Evolutionary conservation across 2,888 invertebrate species (phyloP).

Genomic region (Zele albiditarsus): DNA sequence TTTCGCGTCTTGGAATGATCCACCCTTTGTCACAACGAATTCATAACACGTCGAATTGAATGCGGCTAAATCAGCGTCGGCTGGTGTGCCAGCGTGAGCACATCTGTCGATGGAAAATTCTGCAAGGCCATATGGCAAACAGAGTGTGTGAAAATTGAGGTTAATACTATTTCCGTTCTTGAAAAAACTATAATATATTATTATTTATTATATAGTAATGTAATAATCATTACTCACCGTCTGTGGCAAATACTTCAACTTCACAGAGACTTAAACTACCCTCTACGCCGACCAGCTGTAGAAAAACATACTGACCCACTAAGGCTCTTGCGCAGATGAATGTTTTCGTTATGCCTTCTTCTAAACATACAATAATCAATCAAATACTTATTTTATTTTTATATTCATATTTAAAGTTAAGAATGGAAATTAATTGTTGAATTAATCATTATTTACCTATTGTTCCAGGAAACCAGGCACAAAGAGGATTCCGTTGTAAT

Average conservation of each 20-base stretch:
- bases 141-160: slow-evolving; percentile 5
- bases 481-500: slow-evolving; percentile 90
- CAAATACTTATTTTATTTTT: slow-evolving; percentile 13
- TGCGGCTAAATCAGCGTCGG: slow-evolving; percentile 87
- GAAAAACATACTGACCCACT: slow-evolving; percentile 89
- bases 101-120: slow-evolving; percentile 91
- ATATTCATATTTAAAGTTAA: too few relatives aligned
- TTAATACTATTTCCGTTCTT: not conserved
- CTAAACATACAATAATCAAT: slow-evolving; percentile 70
- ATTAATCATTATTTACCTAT: slow-evolving; percentile 77
- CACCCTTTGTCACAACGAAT: slow-evolving; percentile 87
- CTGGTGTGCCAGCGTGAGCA: slow-evolving; percentile 81
- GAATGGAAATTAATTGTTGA: too few relatives aligned
- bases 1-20: slow-evolving; percentile 87
- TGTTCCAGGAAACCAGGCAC: slow-evolving; percentile 95
- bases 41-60: slow-evolving; percentile 93
- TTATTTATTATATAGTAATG: not conserved
- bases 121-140: slow-evolving; percentile 66
- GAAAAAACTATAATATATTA: not conserved
- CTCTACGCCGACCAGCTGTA: slow-evolving; percentile 92
- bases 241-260: slow-evolving; percentile 93
- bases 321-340: slow-evolving; percentile 90
- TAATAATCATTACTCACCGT: slow-evolving; percentile 76
- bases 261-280: slow-evolving; percentile 92
- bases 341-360: slow-evolving; percentile 93